phyloP scores from a whole-genome alignment of 2,888 invertebrate genomes.

The Tetranychus truncatus region DNA sequence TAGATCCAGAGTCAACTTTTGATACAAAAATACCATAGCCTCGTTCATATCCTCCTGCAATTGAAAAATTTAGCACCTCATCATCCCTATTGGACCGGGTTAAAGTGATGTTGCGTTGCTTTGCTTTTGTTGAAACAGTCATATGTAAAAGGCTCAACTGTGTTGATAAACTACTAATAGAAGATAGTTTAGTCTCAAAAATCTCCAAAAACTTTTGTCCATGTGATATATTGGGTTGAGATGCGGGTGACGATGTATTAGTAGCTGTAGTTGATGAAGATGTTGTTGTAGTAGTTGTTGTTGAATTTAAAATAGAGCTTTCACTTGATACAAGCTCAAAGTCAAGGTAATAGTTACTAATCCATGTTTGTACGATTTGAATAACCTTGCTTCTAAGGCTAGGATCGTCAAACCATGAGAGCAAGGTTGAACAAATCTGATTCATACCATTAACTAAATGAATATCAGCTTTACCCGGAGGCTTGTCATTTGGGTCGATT shows the following conservation, averaged over 20 bases:
- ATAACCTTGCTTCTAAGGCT: constrained; percentile 55
- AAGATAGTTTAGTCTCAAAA: constrained; percentile 13
- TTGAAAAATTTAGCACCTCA: constrained; percentile 72
- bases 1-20: constrained; percentile 50
- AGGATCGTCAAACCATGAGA: constrained; percentile 73
- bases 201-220: constrained; percentile 7
- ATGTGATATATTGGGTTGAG: neutral
- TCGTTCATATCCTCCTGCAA: constrained; percentile 78
- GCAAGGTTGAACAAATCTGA: constrained; percentile 33
- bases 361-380: constrained; percentile 87
- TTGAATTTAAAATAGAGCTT: constrained; percentile 79
- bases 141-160: constrained; percentile 53
- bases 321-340: constrained; percentile 15
- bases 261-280: neutral
- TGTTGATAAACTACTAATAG: neutral
- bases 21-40: constrained; percentile 85
- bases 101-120: constrained; percentile 71
- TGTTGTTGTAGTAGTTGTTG: neutral
- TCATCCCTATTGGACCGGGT: constrained; percentile 84
- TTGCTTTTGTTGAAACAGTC: constrained; percentile 89
- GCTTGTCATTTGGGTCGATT: constrained; percentile 31
- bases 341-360: constrained; percentile 49
- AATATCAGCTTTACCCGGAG: constrained; percentile 36
- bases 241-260: neutral
- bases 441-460: constrained; percentile 9